phyloP scores from a whole-genome alignment of 2,113 vertebrate genomes.

The Phocoena phocoena region DNA sequence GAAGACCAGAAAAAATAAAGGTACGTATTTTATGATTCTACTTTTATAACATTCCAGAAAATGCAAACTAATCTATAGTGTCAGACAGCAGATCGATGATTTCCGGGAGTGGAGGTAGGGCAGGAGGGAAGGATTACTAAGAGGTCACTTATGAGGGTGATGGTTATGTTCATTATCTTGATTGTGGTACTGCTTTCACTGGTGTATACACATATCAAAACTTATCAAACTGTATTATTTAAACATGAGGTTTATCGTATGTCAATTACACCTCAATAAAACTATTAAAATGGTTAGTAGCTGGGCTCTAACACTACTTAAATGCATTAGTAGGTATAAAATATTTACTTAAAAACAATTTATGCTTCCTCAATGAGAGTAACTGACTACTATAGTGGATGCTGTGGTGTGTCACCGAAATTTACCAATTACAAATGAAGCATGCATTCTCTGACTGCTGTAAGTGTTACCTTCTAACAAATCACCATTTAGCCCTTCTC shows the following conservation, averaged over 20 bases:
- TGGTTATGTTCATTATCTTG: not conserved
- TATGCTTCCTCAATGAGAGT: not conserved
- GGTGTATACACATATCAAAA: not conserved
- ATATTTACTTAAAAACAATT: not conserved
- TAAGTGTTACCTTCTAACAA: not conserved
- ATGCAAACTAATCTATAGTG: not conserved
- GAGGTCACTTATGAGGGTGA: not conserved
- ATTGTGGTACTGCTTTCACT: not conserved
- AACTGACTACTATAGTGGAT: not conserved
- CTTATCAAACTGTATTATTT: not conserved
- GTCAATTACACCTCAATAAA: not conserved
- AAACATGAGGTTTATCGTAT: not conserved
- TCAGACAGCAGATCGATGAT: not conserved
- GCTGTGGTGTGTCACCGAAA: not conserved
- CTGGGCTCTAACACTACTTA: not conserved
- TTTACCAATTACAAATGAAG: not conserved
- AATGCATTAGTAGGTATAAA: not conserved
- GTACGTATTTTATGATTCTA: not conserved
- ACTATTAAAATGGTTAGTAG: not conserved
- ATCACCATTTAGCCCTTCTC: not conserved
- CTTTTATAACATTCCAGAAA: conserved; percentile 30
- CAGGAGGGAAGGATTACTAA: not conserved
- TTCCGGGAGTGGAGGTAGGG: not conserved
- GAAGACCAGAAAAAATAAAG: not conserved
- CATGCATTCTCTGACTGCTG: not conserved